Conservation (phyloP, 2,888 invertebrate genomes). For the Amphipyra berbera region DNA sequence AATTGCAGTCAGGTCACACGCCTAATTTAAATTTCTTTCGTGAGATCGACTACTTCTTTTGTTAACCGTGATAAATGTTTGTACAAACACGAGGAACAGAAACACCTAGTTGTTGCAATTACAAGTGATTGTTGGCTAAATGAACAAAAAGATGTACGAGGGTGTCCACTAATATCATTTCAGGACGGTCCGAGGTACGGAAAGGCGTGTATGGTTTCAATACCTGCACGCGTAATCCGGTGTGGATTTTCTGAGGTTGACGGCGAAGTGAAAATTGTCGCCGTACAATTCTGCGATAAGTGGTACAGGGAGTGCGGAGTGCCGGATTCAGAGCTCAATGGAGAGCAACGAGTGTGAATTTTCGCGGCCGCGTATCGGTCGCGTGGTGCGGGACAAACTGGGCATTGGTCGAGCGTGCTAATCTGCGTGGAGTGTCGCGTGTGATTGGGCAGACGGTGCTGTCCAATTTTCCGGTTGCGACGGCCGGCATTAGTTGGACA, state of each 20-base stretch:
- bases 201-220: constrained; percentile 78
- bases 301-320: constrained; percentile 59
- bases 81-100: constrained; percentile 48
- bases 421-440: constrained; percentile 89
- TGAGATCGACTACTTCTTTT: constrained; percentile 41
- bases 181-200: constrained; percentile 76
- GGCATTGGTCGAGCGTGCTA: constrained; percentile 84
- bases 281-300: constrained; percentile 77
- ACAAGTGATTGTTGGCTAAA: constrained; percentile 35
- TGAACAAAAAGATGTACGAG: constrained; percentile 66
- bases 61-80: constrained; percentile 55
- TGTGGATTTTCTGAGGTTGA: constrained; percentile 69
- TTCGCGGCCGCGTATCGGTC: constrained; percentile 68
- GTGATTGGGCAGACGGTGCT: constrained; percentile 87
- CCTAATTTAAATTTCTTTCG: constrained; percentile 51
- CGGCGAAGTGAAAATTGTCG: constrained; percentile 60
- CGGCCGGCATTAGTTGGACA: constrained; percentile 80
- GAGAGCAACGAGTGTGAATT: constrained; percentile 77
- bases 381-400: constrained; percentile 71
- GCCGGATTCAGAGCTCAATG: constrained; percentile 77
- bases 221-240: constrained; percentile 69
- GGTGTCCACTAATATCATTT: constrained; percentile 78
- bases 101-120: constrained; percentile 53
- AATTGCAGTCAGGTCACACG: constrained; percentile 65
- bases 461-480: constrained; percentile 88